phyloP scores from a whole-genome alignment of 2,888 invertebrate species.

The Dexiosoma caninum region DNA sequence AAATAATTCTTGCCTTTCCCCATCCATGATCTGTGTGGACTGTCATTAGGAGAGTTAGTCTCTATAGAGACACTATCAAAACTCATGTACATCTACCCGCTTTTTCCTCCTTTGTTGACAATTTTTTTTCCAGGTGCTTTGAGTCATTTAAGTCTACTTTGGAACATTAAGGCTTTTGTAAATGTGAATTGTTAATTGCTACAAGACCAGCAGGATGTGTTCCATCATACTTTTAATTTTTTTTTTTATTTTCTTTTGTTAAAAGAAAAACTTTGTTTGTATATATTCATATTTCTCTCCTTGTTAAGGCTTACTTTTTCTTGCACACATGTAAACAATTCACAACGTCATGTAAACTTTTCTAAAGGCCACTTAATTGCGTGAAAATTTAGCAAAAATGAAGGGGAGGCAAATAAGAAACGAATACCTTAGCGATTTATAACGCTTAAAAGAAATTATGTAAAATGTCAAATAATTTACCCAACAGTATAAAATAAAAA shows the following conservation, averaged over 20 bases:
- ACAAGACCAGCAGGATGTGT: slow-evolving; percentile 47
- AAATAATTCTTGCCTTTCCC: too few relatives aligned
- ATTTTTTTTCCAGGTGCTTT: slow-evolving; percentile 26
- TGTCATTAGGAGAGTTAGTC: too few relatives aligned
- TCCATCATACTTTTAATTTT: slow-evolving; percentile 37
- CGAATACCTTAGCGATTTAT: slow-evolving; percentile 20
- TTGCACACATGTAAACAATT: neutral
- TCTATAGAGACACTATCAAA: too few relatives aligned
- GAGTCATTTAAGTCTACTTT: neutral
- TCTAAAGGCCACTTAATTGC: slow-evolving; percentile 58
- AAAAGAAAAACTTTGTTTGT: slow-evolving; percentile 15
- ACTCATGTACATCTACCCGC: too few relatives aligned
- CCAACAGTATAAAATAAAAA: neutral
- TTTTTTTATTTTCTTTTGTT: too few relatives aligned
- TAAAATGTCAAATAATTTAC: slow-evolving; percentile 48
- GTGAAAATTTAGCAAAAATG: slow-evolving; percentile 26
- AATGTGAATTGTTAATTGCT: slow-evolving; percentile 44
- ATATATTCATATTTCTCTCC: too few relatives aligned
- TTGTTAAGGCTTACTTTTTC: too few relatives aligned
- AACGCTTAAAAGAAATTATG: slow-evolving; percentile 50
- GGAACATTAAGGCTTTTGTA: neutral
- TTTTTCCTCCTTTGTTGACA: too few relatives aligned
- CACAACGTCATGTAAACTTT: slow-evolving; percentile 37
- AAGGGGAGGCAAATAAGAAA: neutral
- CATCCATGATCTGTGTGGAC: too few relatives aligned